Base-by-base conservation (phyloP, 2,888 invertebrate species). In the Eueremaeus valkanovi region DNA sequence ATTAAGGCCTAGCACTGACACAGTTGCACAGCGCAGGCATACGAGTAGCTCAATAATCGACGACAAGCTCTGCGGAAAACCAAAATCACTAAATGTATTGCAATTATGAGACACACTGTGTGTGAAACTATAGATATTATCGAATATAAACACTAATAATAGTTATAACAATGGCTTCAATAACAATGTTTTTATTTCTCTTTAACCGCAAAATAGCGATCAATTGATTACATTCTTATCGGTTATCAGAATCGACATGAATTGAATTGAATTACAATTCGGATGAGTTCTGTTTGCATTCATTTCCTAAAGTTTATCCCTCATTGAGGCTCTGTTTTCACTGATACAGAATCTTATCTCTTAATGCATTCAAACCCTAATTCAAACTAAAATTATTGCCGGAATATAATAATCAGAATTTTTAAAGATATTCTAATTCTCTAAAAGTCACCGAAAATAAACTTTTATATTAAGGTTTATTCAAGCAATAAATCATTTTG, bases 91-190 rank as follows among this genome's bases (percentile, higher is more conserved):
- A 63, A 36, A 63, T 63, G 63, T 63, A 33, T 36, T 6, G 36
- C 63, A 63, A 36, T 63, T 63, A 55, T 24, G 55, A 55, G 8
- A 27, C 18, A 55, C 6, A 51, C n/a, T 18, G 16, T 21, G 8
- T 51, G 61, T 61, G n/a, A 61, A 61, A 31, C 29, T 61, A 61
- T 33, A 61, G 63, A 33, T 63, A 63, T 63, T 13, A 63, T 63
- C 63, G n/a, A 21, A 63, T 13, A 3, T 9, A 21, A 55, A 11
- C 8, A 2, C 24, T 55, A 55, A 63, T 63, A 63, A 5, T 33
- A 63, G 21, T 18, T 18, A 55, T 63, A 21, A 13, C 63, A 36
- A 36, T 63, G 18, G 18, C 31, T 63, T 36, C 21, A 27, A 13
- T 13, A 5, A 61, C 33, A 6, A 63, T 63, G 1, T n/a, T 63